phyloP scores from a whole-genome alignment of 2,797 vertebrate genomes.

The Sardinella longiceps region DNA sequence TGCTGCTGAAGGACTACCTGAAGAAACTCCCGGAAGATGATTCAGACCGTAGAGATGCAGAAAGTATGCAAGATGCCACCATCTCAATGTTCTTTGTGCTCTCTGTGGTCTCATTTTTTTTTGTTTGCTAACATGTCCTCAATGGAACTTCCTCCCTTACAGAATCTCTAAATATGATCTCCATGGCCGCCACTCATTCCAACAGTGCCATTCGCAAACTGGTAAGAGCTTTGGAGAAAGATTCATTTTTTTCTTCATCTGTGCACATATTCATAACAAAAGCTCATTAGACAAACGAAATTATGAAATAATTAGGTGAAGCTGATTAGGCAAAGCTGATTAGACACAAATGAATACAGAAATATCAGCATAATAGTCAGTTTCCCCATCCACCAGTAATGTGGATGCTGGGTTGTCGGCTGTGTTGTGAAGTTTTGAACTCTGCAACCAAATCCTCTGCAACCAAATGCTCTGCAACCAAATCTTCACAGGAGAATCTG shows the following conservation, averaged over 20 bases:
- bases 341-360: background rate
- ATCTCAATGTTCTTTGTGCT: background rate
- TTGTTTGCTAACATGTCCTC: background rate
- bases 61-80: conserved; percentile 68
- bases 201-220: conserved; percentile 85
- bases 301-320: background rate
- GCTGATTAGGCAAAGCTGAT: background rate
- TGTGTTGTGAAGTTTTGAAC: background rate
- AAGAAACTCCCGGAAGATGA: conserved; percentile 76
- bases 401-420: background rate
- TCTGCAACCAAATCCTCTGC: background rate
- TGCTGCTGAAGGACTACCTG: conserved; percentile 86
- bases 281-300: background rate
- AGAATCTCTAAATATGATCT: conserved; percentile 86
- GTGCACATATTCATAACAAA: background rate
- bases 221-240: conserved; percentile 66
- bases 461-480: background rate
- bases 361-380: background rate
- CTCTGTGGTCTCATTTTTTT: background rate
- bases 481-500: conserved; percentile 76
- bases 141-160: conserved; percentile 20
- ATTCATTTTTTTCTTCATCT: background rate
- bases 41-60: conserved; percentile 71
- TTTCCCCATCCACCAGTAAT: background rate
- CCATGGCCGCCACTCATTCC: conserved; percentile 85